phyloP scores from a whole-genome alignment of 2,113 vertebrate species.

The Pagrus major region DNA sequence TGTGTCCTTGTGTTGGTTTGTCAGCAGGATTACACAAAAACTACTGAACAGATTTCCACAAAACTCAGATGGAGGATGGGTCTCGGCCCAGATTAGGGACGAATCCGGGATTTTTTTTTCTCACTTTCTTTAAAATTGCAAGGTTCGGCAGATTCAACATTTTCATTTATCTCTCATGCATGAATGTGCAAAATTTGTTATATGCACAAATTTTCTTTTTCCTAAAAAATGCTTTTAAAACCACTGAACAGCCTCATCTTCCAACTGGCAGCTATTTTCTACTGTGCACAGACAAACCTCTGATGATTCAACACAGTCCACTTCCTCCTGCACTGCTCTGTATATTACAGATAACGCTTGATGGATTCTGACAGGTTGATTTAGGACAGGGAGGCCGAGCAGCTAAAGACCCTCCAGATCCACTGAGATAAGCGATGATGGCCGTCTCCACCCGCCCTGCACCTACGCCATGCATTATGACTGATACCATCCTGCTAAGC shows the following conservation, averaged over 20 bases:
- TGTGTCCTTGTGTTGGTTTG: too few species aligned
- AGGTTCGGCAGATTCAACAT: too few species aligned
- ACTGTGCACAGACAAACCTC: neutral
- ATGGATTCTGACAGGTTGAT: conserved; percentile 60
- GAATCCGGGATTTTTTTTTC: too few species aligned
- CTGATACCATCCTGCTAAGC: conserved; percentile 72
- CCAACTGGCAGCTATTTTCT: neutral
- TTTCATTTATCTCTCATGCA: too few species aligned
- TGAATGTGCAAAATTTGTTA: neutral
- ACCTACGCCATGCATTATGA: conserved; percentile 52
- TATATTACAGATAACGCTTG: neutral
- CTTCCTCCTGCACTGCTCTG: conserved; percentile 48
- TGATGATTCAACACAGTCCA: neutral
- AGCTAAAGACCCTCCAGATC: conserved; percentile 63
- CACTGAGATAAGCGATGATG: conserved; percentile 62
- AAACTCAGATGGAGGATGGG: too few species aligned
- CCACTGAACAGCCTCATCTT: neutral
- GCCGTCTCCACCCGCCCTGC: conserved; percentile 34
- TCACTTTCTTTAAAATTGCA: too few species aligned
- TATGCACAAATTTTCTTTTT: neutral
- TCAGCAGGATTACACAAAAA: too few species aligned
- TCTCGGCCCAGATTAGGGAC: too few species aligned
- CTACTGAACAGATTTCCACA: too few species aligned
- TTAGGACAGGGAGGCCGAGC: conserved; percentile 28
- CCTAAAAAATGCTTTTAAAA: neutral